Base-by-base conservation (phyloP, 2,797 vertebrate genomes). In the Gambusia yucatana region DNA sequence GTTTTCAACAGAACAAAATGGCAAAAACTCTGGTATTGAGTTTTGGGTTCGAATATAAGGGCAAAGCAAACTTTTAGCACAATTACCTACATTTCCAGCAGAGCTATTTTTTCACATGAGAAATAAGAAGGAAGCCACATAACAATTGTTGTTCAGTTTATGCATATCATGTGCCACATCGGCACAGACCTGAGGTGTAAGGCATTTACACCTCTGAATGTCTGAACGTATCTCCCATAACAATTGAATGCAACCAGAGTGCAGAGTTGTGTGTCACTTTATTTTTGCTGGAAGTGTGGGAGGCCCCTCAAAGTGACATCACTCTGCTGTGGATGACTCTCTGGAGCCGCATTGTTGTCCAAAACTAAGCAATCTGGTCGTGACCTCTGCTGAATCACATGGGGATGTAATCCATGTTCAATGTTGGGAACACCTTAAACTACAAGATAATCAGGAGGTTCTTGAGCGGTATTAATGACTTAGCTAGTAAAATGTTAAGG, bases 241-340 rank as follows among this genome's bases (percentile, higher is more conserved):
- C 88, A 81, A 82, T 71, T 86, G 87, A 25, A 41, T 88, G 87
- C 82, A 79, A 61, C 2, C 0, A 73, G 44, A 85, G 81, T 9
- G 77, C 79, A 80, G 86, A 80, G 86, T 88, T 77, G 72, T 83
- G 77, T 88, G 88, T 92, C 89, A 87, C 91, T 89, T 82, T 59
- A 72, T 78, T 91, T 81, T 22, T 84, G 82, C 81, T 83, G 73
- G 77, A 87, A 81, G 86, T 75, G 84, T 80, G 79, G 81, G 84
- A 91, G 92, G 92, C 84, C 85, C 77, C 83, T 28, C 50, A 13
- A 25, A 76, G 89, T 94, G 90, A 94, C 91, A 92, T 93, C 92
- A 92, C 81, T 78, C 59, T 67, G 79, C 72, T 67, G 80, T 11
- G 81, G 50, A 83, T 25, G 82, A 84, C 83, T 91, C 87, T 78